phyloP scores from a whole-genome alignment of 2,113 vertebrate species.

The Silurus asotus region DNA sequence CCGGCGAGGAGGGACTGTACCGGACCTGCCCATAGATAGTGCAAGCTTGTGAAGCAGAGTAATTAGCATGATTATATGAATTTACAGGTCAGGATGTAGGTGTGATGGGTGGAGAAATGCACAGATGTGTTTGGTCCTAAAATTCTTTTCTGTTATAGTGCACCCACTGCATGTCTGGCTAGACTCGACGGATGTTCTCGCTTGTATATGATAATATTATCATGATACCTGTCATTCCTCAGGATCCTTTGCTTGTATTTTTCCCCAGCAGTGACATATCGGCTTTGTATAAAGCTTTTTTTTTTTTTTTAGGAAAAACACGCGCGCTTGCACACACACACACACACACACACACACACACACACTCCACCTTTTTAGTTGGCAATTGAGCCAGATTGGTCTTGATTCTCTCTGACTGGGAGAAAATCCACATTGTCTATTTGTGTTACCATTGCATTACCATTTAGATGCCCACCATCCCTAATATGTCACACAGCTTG shows the following conservation, averaged over 20 bases:
- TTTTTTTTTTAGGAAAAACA: too few species aligned
- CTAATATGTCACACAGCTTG: constrained; percentile 99
- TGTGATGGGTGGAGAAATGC: constrained; percentile 49
- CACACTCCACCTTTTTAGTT: constrained; percentile 52
- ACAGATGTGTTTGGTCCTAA: constrained; percentile 20
- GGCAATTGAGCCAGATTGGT: constrained; percentile 56
- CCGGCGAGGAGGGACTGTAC: constrained; percentile 66
- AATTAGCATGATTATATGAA: constrained; percentile 78
- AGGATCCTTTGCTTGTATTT: constrained; percentile 29
- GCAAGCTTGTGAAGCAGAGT: constrained; percentile 75
- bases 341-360: neutral
- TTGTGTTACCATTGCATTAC: constrained; percentile 90
- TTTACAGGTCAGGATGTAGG: constrained; percentile 70
- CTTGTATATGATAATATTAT: constrained; percentile 47
- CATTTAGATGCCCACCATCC: constrained; percentile 94
- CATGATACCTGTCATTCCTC: constrained; percentile 21
- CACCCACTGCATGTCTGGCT: constrained; percentile 2
- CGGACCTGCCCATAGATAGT: constrained; percentile 68
- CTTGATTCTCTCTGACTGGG: constrained; percentile 51
- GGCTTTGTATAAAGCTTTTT: constrained; percentile 1
- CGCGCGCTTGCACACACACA: neutral
- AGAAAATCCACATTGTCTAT: constrained; percentile 80
- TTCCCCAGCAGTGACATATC: constrained; percentile 42
- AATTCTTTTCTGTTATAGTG: neutral
- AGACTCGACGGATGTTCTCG: constrained; percentile 12